Base-by-base conservation (phyloP, 2,888 invertebrate genomes). In the Cosmia trapezina region DNA sequence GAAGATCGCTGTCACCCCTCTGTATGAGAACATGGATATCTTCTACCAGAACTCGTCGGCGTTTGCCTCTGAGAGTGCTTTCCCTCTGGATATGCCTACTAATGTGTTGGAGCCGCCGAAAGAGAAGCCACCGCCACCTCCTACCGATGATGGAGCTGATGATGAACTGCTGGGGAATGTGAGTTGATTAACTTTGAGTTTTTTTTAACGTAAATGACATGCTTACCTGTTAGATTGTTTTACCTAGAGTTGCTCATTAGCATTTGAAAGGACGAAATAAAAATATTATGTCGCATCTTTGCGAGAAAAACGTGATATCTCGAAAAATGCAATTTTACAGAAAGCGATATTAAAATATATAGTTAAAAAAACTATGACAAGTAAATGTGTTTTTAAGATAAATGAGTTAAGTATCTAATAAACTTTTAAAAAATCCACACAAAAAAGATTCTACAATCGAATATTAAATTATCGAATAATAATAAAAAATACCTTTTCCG, bases 41-140 rank as follows among this genome's bases (percentile, higher is more conserved):
- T 96, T 97, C 87, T 97, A 96, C 79, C 93, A 94, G 83, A 94
- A 93, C 67, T 83, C 88, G 7, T 91, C 92, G 47, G 90, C 91
- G 11, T 80, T 80, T 54, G 37, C 76, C 4, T 41, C 80, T 8
- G 80, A 76, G 85, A 90, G 86, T 68, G 93, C 94, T 1, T 97
- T 97, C 85, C 96, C 96, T 5, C 89, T 97, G 86, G 97, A 97
- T 78, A 93, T 97, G 83, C 96, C 97, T 1, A 93, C 96, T 9
- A 96, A 96, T 89, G 95, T 93, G 56, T 82, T 97, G 88, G 98
- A 98, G 89, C 98, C 98, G 19, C 98, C 98, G n/a, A 98, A 97
- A 89, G 98, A 98, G 89, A 98, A 98, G 88, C 98, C 98, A 45
- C 98, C 98, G 2, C 98, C 98, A 17, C 98, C 98, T 4, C 98